These are phyloP conservation scores for Leptinotarsa haldemani DNA, from an alignment of 2,888 invertebrate genomes.

Conservation along the genomic window DNA sequence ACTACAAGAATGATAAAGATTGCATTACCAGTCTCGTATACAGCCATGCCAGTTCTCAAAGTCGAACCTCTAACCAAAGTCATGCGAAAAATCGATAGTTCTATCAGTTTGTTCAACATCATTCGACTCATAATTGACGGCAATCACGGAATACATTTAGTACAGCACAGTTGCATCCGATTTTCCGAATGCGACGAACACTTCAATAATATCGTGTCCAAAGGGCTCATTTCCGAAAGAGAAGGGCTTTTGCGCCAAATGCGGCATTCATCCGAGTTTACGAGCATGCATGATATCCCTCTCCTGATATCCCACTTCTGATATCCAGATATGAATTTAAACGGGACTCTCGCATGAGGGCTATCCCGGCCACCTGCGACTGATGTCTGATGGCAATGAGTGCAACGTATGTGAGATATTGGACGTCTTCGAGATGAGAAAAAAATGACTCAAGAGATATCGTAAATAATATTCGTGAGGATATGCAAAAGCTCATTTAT, in stretches of 20 bases:
- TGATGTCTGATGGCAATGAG: constrained; percentile 55
- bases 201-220: constrained; percentile 45
- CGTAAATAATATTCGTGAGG: constrained; percentile 34
- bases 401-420: constrained; percentile 55
- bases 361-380: constrained; percentile 58
- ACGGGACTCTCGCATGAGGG: constrained; percentile 51
- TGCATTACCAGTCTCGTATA: no score
- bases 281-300: constrained; percentile 41
- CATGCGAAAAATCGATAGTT: not conserved
- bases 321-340: constrained; percentile 61
- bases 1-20: not conserved
- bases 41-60: no score
- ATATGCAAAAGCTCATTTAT: constrained; percentile 25
- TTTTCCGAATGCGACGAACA: constrained; percentile 31
- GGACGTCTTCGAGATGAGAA: constrained; percentile 45
- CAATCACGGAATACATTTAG: not conserved
- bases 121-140: not conserved
- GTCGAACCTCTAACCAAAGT: not conserved
- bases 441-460: constrained; percentile 42
- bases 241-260: constrained; percentile 46
- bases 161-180: constrained; percentile 24
- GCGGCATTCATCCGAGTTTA: constrained; percentile 52
- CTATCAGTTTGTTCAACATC: not conserved
- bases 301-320: constrained; percentile 39
- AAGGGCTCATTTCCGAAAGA: constrained; percentile 42